Evolutionary conservation across 1,140 invertebrate genomes (phyloP), one percentile per base, ranked within the genome.

Genomic region (Drosophila orena): DNA sequence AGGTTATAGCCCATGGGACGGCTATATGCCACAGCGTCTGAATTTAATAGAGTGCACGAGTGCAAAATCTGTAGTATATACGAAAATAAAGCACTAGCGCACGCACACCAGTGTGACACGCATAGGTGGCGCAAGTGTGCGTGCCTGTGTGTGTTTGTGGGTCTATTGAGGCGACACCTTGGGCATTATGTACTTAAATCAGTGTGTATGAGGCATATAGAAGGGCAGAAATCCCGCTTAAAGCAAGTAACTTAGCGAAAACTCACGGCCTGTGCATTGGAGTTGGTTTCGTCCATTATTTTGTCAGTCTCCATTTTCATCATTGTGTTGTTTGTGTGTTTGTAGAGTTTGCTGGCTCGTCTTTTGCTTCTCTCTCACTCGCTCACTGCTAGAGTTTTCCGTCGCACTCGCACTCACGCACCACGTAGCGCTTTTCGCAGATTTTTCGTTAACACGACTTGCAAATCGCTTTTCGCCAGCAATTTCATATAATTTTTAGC

Each of bases 261-360:
- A 91, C 90, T 91, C 88, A 91, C 90, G 54, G 90, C 79, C 77
- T 92, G 91, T 72, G 91, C 90, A 86, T 92, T 92, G 56, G 91
- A 92, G 85, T 93, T 93, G 71, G 92, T 90, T 68, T 93, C 93
- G 77, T 93, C 93, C 86, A 93, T 92, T 75, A 93, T 92, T 92
- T 93, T 93, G 90, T 93, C 93, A 91, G 93, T 93, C 92, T 93
- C 93, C 93, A 93, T 93, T 92, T 93, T 93, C 83, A 93, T 91
- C 91, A 92, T 92, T 85, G 77, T 91, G 73, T 79, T 91, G 57
- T 72, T 84, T 76, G 52, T 81, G 56, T 65, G 75, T 73, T 90
- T 90, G 58, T 79, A 77, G 53, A 72, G 71, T 80, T 77, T 83
- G 72, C 69, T 73, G 60, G 75, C 70, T 79, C 80, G 56, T 60